phyloP scores from a whole-genome alignment of 2,888 invertebrate genomes.

The Fragum sueziense region DNA sequence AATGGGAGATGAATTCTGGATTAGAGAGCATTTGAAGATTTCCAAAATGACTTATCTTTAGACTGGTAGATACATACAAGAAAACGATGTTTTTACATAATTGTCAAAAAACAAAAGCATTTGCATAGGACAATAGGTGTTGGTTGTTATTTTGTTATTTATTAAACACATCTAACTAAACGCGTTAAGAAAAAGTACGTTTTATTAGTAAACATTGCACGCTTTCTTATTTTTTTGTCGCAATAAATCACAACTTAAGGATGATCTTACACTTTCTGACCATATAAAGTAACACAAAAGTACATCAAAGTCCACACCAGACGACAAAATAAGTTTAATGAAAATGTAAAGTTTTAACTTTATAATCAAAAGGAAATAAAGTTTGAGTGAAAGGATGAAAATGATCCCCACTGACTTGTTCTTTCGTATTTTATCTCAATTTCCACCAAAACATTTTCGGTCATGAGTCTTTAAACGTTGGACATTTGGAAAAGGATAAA shows the following conservation, averaged over 20 bases:
- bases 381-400: background rate
- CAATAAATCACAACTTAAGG: background rate
- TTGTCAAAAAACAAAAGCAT: no score
- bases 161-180: no score
- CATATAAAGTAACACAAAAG: no score
- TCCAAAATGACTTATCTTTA: no score
- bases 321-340: background rate
- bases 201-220: background rate
- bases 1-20: no score
- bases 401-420: background rate
- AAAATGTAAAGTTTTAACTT: background rate
- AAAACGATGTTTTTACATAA: no score
- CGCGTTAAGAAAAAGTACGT: background rate
- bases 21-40: no score
- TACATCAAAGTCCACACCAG: no score
- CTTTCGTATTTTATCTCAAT: background rate
- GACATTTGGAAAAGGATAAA: background rate
- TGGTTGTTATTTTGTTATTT: no score
- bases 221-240: background rate
- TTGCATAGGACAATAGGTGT: no score
- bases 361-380: background rate
- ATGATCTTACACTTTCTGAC: no score
- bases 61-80: no score
- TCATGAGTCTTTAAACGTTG: background rate
- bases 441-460: background rate